Evolutionary conservation across 2,113 vertebrate genomes (phyloP), one percentile per base, ranked within the genome.

Genomic region (Thalassarche chlororhynchos): DNA sequence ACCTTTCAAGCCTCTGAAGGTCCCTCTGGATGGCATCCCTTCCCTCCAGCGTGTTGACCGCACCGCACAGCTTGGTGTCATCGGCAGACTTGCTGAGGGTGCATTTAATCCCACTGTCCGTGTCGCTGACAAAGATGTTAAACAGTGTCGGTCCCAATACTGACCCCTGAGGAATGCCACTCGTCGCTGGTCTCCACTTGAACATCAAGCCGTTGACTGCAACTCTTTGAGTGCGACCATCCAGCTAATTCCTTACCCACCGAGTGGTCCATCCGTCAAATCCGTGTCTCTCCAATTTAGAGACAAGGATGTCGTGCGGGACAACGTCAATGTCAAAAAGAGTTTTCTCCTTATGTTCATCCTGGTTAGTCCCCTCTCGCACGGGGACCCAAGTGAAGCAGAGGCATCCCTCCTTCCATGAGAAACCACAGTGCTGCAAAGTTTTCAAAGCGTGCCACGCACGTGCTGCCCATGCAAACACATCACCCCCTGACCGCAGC

Each of bases 371-470:
- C 71, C 29, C 12, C 14, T 46, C 21, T 52, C 4, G 0, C 1
- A 0, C 1, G 4, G 38, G 47, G 47, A 47, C 47, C 17, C 25
- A 17, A 18, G 38, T 2, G 23, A 52, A 74, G 32, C 32, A 40
- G 76, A 34, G 7, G 6, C 38, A 14, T 29, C 49, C 47, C n/a
- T 55, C 42, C 26, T 18, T 36, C 55, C 13, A 0, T 10, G 28
- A 38, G 57, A 25, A 62, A 20, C 42, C 42, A 7, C 1, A 2
- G 49, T 14, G 49, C 65, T 51, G 49, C 74, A 8, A 17, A 58
- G 51, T 77, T 26, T 26, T 13, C 1, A 0, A 5, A 57, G 36
- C 13, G 1, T 14, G 13, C n/a, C 42, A 14, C 1, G 1, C 3
- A 1, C 19, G 4, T 6, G 19, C 68, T 38, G 31, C 52, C 61